phyloP scores from a whole-genome alignment of 1,140 invertebrate genomes.

The Thaumetopoea pityocampa region DNA sequence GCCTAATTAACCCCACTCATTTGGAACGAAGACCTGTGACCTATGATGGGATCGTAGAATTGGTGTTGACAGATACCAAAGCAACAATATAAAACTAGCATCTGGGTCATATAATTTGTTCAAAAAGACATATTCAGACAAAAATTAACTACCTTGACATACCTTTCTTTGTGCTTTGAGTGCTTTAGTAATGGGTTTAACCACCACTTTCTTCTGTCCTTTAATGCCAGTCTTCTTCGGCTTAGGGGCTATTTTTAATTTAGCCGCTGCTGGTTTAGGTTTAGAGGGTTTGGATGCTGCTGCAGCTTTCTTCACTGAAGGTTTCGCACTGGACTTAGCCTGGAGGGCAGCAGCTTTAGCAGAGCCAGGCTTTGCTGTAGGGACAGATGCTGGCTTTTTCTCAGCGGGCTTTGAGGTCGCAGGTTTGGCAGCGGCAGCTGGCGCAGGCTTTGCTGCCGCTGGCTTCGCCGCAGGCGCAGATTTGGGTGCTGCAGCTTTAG shows the following conservation, averaged over 20 bases:
- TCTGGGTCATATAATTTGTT: no score
- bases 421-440: constrained; percentile 65
- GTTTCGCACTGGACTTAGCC: constrained; percentile 76
- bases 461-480: constrained; percentile 17
- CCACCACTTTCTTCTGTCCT: constrained; percentile 75
- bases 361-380: constrained; percentile 69
- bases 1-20: no score
- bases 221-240: constrained; percentile 79
- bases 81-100: no score
- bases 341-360: constrained; percentile 76
- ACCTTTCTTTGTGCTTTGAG: constrained; percentile 89
- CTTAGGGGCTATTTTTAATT: constrained; percentile 77
- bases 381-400: constrained; percentile 63
- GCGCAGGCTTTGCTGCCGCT: constrained; percentile 56
- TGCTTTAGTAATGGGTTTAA: constrained; percentile 79
- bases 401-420: constrained; percentile 71
- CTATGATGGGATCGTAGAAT: no score
- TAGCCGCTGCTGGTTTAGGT: constrained; percentile 67
- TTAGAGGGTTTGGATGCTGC: constrained; percentile 70
- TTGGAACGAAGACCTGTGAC: no score
- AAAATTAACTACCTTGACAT: no score
- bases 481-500: constrained; percentile 48
- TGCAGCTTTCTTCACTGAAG: constrained; percentile 69
- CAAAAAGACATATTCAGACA: no score
- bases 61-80: no score